These are phyloP conservation scores for Chrosomus eos DNA, from an alignment of 2,797 vertebrate genomes.

Conservation along the genomic window DNA sequence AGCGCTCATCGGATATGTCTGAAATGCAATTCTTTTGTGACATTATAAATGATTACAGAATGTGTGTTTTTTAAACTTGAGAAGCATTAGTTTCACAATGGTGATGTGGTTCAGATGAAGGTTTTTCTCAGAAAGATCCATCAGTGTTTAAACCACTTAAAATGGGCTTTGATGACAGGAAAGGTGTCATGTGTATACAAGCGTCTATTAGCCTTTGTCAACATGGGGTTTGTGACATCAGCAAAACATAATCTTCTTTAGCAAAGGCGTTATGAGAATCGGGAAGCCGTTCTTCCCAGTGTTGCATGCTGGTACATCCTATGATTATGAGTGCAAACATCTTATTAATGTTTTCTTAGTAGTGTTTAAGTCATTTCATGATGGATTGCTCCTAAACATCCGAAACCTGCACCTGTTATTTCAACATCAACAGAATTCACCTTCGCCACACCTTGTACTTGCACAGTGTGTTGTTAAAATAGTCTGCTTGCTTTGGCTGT, in stretches of 20 bases:
- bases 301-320: neutral
- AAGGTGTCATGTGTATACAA: neutral
- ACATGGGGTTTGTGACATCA: constrained; percentile 69
- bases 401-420: neutral
- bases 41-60: neutral
- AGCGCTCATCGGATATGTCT: neutral
- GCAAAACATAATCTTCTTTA: constrained; percentile 79
- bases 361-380: neutral
- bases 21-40: neutral
- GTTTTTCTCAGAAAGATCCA: neutral
- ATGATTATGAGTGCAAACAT: neutral
- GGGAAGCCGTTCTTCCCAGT: constrained; percentile 1
- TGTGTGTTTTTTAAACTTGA: neutral
- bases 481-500: constrained; percentile 25
- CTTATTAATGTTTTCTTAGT: constrained; percentile 5
- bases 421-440: neutral
- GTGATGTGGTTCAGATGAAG: neutral
- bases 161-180: constrained; percentile 4
- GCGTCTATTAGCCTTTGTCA: constrained; percentile 53
- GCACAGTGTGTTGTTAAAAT: neutral
- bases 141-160: constrained; percentile 6
- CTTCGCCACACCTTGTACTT: constrained; percentile 15
- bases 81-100: neutral
- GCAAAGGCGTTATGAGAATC: constrained; percentile 34
- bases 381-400: neutral